phyloP scores from a whole-genome alignment of 2,888 invertebrate genomes.

The Drosophila dives region DNA sequence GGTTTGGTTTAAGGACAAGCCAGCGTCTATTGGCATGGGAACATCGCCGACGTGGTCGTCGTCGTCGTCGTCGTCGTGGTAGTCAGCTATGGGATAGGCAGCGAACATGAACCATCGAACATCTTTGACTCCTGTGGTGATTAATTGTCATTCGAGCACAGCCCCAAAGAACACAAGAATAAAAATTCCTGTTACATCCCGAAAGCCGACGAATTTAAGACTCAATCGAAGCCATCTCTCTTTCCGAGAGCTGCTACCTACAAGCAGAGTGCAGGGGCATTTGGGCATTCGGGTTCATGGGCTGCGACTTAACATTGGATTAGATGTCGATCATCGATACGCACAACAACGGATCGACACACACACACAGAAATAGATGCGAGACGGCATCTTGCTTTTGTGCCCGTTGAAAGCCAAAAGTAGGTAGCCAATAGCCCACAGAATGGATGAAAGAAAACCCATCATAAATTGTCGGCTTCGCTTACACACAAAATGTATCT shows the following conservation, averaged over 20 bases:
- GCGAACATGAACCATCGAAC: conserved; percentile 54
- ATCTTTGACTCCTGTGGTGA: conserved; percentile 79
- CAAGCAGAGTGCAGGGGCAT: conserved; percentile 1
- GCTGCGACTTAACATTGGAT: conserved; percentile 67
- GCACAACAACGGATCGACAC: conserved; percentile 36
- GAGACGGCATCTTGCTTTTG: conserved; percentile 32
- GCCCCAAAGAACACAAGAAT: conserved; percentile 24
- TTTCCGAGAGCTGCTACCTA: conserved; percentile 31
- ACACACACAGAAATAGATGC: conserved; percentile 25
- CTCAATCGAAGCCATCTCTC: conserved; percentile 19
- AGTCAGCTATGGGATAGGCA: conserved; percentile 20
- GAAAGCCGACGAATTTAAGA: conserved; percentile 16
- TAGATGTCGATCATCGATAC: conserved; percentile 75
- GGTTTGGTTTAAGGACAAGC: conserved; percentile 61
- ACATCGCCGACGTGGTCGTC: conserved; percentile 21
- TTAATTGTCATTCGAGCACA: conserved; percentile 71
- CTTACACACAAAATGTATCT: conserved; percentile 23
- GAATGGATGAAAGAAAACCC: conserved; percentile 28
- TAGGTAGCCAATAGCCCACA: conserved; percentile 51
- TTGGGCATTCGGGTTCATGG: conserved; percentile 54
- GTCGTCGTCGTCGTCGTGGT: not conserved
- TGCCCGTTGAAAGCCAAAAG: conserved; percentile 37
- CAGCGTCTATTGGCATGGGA: conserved; percentile 61
- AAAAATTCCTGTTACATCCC: conserved; percentile 37
- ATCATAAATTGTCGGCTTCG: conserved; percentile 68